phyloP scores from a whole-genome alignment of 2,113 vertebrate species.

The Prunella fulvescens region DNA sequence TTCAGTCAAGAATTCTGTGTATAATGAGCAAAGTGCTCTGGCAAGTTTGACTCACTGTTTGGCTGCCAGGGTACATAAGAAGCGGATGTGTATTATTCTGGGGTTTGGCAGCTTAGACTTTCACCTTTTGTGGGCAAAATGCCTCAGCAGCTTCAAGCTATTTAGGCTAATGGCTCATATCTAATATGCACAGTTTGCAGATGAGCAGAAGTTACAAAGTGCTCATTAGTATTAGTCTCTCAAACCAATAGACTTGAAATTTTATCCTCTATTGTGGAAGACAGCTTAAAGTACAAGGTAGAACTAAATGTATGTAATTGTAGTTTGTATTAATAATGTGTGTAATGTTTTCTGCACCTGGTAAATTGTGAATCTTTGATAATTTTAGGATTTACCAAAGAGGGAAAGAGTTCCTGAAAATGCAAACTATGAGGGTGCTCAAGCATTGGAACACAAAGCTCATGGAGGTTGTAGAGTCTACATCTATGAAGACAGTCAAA shows the following conservation, averaged over 20 bases:
- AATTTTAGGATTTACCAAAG: neutral
- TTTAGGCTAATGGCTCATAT: neutral
- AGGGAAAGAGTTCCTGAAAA: neutral
- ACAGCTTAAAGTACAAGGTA: neutral
- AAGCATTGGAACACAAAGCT: neutral
- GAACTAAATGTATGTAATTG: neutral
- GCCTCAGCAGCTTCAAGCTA: neutral
- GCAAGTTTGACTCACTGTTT: neutral
- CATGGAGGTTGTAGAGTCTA: neutral
- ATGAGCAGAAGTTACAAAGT: neutral
- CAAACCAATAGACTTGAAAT: neutral
- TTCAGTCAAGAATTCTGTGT: neutral
- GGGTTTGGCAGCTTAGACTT: neutral
- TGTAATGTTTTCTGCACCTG: neutral
- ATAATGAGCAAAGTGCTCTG: conserved; percentile 6
- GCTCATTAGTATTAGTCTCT: neutral
- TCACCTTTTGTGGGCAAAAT: neutral
- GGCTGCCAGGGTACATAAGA: neutral
- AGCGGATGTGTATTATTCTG: conserved; percentile 1
- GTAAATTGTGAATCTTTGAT: neutral
- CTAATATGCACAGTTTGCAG: neutral
- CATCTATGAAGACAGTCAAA: neutral
- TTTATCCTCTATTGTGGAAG: neutral
- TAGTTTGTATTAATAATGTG: neutral
- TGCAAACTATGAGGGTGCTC: neutral